phyloP scores from a whole-genome alignment of 2,113 vertebrate species.

The Pterocles orientalis region DNA sequence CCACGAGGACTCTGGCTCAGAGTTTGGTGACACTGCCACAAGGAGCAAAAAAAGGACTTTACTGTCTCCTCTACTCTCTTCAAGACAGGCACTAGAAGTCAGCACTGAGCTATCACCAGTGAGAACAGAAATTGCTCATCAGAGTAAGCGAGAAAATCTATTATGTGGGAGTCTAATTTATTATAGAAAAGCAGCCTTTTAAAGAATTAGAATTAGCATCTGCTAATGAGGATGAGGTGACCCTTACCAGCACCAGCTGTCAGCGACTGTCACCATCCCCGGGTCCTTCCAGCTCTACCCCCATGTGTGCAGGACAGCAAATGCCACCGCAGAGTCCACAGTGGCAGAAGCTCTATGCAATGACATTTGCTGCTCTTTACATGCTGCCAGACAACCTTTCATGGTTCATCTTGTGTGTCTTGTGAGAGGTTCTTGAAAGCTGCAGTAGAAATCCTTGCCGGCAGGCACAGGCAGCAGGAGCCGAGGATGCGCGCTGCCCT shows the following conservation, averaged over 20 bases:
- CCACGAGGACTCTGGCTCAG: not conserved
- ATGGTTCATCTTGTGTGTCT: not conserved
- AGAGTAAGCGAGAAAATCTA: not conserved
- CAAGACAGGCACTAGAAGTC: not conserved
- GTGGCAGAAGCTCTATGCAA: not conserved
- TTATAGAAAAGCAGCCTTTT: not conserved
- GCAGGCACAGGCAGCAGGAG: not conserved
- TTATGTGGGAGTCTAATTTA: not conserved
- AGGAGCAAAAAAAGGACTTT: not conserved
- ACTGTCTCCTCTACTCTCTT: not conserved
- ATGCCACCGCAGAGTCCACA: not conserved
- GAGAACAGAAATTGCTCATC: not conserved
- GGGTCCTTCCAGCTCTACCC: not conserved
- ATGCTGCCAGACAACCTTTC: constrained; percentile 4
- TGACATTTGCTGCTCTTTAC: constrained; percentile 32
- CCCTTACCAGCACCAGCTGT: not conserved
- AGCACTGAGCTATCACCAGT: not conserved
- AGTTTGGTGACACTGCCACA: not conserved
- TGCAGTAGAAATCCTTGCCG: not conserved
- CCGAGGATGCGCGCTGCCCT: not conserved
- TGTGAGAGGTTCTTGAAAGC: not conserved
- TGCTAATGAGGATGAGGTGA: not conserved
- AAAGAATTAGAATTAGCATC: not conserved
- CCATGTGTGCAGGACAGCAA: not conserved
- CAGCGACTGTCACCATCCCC: not conserved